Percentiles rank a stretch among this genome's conserved stretches.
Evolutionary conservation across 2,888 invertebrate species (phyloP).

Genomic region (Alviniconcha strummeri): DNA sequence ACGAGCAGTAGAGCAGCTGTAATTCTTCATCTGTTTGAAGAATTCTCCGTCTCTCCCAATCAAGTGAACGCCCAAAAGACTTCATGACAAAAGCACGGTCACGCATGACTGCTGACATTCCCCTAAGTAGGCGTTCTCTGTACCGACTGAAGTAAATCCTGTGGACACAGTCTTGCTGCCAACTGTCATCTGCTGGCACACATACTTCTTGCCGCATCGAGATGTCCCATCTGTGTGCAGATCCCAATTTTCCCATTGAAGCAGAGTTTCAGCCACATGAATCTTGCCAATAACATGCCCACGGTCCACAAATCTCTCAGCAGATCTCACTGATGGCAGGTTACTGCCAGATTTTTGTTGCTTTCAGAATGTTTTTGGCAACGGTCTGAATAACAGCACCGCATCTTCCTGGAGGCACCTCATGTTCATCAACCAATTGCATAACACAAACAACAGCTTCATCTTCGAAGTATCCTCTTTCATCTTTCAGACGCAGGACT

Average conservation of each 20-base stretch:
- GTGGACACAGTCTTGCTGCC: background rate
- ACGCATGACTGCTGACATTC: background rate
- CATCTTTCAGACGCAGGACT: no score
- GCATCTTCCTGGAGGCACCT: conserved; percentile 10
- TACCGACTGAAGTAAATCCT: background rate
- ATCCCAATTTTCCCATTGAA: background rate
- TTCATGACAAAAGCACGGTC: background rate
- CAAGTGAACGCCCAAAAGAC: background rate
- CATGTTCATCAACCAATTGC: background rate
- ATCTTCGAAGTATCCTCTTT: background rate
- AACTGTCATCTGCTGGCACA: background rate
- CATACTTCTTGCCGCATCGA: conserved; percentile 2
- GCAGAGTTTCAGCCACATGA: background rate
- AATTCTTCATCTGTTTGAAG: background rate
- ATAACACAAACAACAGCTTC: background rate
- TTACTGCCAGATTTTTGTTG: background rate
- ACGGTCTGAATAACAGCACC: background rate
- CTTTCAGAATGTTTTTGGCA: background rate
- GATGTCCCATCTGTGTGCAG: conserved; percentile 7
- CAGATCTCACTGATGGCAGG: background rate
- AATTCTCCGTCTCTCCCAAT: background rate
- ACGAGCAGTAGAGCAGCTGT: no score
- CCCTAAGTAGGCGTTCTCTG: background rate
- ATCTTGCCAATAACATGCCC: background rate
- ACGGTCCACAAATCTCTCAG: background rate